Evolutionary conservation across 1,140 invertebrate species (phyloP), one percentile per base, ranked within the genome.

Genomic region (Colletes gigas): DNA sequence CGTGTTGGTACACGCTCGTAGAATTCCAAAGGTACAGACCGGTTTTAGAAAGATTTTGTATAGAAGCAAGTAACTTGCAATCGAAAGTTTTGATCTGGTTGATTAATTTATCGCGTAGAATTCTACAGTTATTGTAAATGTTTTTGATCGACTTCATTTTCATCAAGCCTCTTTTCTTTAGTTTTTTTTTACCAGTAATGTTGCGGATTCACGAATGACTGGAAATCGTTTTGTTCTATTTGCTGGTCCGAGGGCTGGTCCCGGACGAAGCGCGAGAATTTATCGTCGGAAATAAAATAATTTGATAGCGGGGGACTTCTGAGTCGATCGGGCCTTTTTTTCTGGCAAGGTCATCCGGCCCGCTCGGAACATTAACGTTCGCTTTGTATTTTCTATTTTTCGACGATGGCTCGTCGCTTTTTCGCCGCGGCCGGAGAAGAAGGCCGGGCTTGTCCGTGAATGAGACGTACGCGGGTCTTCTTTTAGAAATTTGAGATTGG

Each of bases 261-360:
- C 6, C 59, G 30, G 52, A 65, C 17, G 17, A 69, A 41, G 50
- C 21, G 77, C 69, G 77, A 79, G 69, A 79, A 79, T 79, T 79
- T 79, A 79, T 78, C 77, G 77, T 39, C 52, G 59, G 77, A 55
- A 79, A 79, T 79, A 79, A 73, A 79, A 79, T 79, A 79, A 79
- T 79, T 73, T 73, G 77, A 72, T 57, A 50, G 60, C 30, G 72
- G 50, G 50, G 55, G 21, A 21, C 19, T 0, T 0, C 17, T 44
- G 14, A 21, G 60, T 57, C 69, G 69, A 73, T 65, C 47, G 77
- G 69, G 17, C 17, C 69, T 54, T 55, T 17, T 69, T 54, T 54
- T 62, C 60, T 30, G 39, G 69, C 60, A 73, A 57, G 77, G 69
- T 79, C 69, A 71, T 19, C 77, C 8, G 69, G 60, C 12, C 60